Percentiles rank a stretch among this genome's conserved stretches.
Evolutionary conservation across 1,140 invertebrate species (phyloP).

Genomic region (Zaprionus vittiger): DNA sequence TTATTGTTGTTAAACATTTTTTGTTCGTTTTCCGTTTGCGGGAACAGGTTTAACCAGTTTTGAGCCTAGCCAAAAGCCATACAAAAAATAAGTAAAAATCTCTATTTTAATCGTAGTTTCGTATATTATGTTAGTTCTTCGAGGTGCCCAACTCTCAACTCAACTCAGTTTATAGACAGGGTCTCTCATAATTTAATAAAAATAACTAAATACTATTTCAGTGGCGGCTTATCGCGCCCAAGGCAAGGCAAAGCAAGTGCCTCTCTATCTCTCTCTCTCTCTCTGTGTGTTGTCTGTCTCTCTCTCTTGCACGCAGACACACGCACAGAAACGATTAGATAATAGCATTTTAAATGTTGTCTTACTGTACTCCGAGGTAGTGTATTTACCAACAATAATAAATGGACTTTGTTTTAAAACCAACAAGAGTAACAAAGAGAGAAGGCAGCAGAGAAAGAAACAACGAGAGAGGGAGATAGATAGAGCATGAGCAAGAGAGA

Average conservation of each 20-base stretch:
- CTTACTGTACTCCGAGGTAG: constrained; percentile 71
- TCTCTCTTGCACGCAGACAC: constrained; percentile 3
- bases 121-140: constrained; percentile 22
- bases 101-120: constrained; percentile 62
- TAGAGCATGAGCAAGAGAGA: constrained; percentile 1
- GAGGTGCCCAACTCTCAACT: constrained; percentile 32
- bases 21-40: constrained; percentile 32
- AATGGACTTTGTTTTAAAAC: constrained; percentile 77
- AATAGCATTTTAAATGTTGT: constrained; percentile 77
- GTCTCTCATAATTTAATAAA: constrained; percentile 70
- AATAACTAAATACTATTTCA: constrained; percentile 60
- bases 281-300: not conserved
- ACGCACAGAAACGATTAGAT: constrained; percentile 62
- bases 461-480: not conserved
- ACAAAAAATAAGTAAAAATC: constrained; percentile 42
- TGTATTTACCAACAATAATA: constrained; percentile 66
- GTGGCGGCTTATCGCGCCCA: constrained; percentile 68
- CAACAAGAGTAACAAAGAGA: constrained; percentile 48
- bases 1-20: constrained; percentile 70
- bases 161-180: constrained; percentile 30
- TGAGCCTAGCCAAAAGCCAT: constrained; percentile 27
- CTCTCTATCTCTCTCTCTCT: constrained; percentile 11
- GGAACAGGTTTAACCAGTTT: constrained; percentile 70
- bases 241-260: constrained; percentile 15
- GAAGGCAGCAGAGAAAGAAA: not conserved